phyloP scores from a whole-genome alignment of 2,888 invertebrate species.

The Napeogenes sylphis region DNA sequence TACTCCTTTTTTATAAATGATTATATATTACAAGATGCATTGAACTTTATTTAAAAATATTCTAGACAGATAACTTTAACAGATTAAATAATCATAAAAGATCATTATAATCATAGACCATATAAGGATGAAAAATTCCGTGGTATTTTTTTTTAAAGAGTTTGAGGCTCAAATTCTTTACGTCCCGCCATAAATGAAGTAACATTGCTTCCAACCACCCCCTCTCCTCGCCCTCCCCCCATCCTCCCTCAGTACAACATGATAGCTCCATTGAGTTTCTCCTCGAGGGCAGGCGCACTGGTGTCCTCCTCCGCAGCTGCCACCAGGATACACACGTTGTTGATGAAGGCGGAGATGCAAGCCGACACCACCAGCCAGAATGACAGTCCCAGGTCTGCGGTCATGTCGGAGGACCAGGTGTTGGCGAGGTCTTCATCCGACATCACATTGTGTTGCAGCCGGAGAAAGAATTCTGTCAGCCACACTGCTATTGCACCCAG shows the following conservation, averaged over 20 bases:
- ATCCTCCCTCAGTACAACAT: conserved; percentile 83
- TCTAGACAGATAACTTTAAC: too few relatives aligned
- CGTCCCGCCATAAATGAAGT: too few relatives aligned
- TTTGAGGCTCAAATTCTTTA: too few relatives aligned
- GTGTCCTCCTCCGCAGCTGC: conserved; percentile 81
- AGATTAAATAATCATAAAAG: too few relatives aligned
- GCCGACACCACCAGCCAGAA: conserved; percentile 91
- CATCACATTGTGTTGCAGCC: conserved; percentile 89
- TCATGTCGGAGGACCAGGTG: conserved; percentile 89
- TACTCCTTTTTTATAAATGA: too few relatives aligned
- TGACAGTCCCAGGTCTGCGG: conserved; percentile 90
- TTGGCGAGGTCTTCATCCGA: conserved; percentile 86
- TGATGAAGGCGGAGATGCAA: conserved; percentile 82
- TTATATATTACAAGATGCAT: too few relatives aligned
- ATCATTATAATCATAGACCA: too few relatives aligned
- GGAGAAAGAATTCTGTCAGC: conserved; percentile 89
- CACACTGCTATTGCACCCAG: conserved; percentile 87
- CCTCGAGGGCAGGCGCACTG: conserved; percentile 83
- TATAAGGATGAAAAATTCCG: too few relatives aligned
- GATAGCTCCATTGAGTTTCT: conserved; percentile 89
- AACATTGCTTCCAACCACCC: too few relatives aligned
- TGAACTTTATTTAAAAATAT: too few relatives aligned
- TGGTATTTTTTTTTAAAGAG: too few relatives aligned
- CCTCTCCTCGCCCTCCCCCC: too few relatives aligned
- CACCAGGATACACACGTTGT: conserved; percentile 84